Evolutionary conservation across 2,113 vertebrate genomes (phyloP), one percentile per base, ranked within the genome.

Genomic region (Orthochromis malagaraziensis): DNA sequence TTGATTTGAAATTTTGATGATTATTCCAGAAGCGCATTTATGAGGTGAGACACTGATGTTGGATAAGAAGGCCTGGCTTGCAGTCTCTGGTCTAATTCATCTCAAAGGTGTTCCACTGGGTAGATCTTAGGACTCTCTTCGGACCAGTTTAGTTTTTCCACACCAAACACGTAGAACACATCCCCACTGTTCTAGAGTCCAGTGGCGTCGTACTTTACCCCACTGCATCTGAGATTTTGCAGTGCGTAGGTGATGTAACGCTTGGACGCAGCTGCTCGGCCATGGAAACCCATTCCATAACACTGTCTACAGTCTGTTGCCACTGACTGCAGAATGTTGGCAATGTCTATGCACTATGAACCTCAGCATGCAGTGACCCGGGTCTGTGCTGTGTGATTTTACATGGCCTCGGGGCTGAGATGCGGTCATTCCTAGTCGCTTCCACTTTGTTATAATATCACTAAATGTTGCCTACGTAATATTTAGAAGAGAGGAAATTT

Each of bases 31-130:
- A 13, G 33, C 1, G 19, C 60, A 65, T 65, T 65, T 5, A 33
- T 38, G 60, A 65, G 33, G 60, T 65, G 31, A 65, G 33, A 65
- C 60, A 65, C 60, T 65, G 60, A 68, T 21, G 11, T 68, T 68
- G 60, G 33, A 38, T 68, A 68, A 68, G 60, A 38, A 68, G 33
- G 19, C n/a, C 11, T 68, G 19, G 33, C 60, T 38, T 38, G 19
- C 10, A 68, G 19, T 68, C 6, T 38, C n/a, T 68, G 33, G 11
- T 65, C 60, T 38, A 65, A 65, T 65, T 65, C 33, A 65, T 65
- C 60, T 65, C 60, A 65, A 38, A 38, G 60, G 60, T 38, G 19
- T 13, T 38, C 33, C 33, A 38, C 19, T 38, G 60, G 19, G 10
- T 65, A 65, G 60, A 65, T 65, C 33, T 65, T 38, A 65, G 60